These are phyloP conservation scores for Myotis lucifugus DNA, from an alignment of 2,113 vertebrate species.

Conservation along the genomic window DNA sequence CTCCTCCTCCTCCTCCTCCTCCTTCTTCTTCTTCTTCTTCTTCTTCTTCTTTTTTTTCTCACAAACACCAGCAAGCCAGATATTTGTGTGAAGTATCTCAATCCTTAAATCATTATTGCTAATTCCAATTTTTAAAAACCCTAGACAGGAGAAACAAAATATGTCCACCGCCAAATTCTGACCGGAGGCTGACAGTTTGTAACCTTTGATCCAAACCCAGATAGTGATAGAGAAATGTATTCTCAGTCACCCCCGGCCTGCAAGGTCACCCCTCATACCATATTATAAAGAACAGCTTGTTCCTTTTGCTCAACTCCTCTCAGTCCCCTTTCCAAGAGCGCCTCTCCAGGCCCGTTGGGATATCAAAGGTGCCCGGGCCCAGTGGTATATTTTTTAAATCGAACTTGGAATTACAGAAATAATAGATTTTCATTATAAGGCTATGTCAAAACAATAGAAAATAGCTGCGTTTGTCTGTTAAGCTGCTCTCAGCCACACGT, in stretches of 20 bases:
- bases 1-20: too few species aligned
- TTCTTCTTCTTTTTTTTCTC: not conserved
- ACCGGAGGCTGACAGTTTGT: slow-evolving; percentile 9
- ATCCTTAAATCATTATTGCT: slow-evolving; percentile 25
- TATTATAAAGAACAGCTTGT: slow-evolving; percentile 44
- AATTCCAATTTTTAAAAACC: not conserved
- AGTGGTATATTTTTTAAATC: slow-evolving; percentile 36
- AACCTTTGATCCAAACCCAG: slow-evolving; percentile 42
- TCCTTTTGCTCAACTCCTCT: not conserved
- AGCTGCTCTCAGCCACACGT: not conserved
- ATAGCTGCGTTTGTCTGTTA: slow-evolving; percentile 10
- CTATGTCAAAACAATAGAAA: slow-evolving; percentile 52
- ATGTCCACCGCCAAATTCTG: not conserved
- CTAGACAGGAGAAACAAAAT: slow-evolving; percentile 13
- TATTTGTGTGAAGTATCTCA: not conserved
- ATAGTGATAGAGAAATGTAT: slow-evolving; percentile 9
- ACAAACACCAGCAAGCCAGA: not conserved
- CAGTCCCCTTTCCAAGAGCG: not conserved
- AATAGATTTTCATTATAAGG: slow-evolving; percentile 43
- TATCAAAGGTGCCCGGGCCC: slow-evolving; percentile 3
- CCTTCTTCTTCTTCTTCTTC: not conserved
- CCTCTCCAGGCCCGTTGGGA: not conserved
- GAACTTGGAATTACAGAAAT: slow-evolving; percentile 44
- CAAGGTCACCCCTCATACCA: not conserved
- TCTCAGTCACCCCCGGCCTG: not conserved